phyloP scores from a whole-genome alignment of 2,888 invertebrate species.

The Cataglyphis livida region DNA sequence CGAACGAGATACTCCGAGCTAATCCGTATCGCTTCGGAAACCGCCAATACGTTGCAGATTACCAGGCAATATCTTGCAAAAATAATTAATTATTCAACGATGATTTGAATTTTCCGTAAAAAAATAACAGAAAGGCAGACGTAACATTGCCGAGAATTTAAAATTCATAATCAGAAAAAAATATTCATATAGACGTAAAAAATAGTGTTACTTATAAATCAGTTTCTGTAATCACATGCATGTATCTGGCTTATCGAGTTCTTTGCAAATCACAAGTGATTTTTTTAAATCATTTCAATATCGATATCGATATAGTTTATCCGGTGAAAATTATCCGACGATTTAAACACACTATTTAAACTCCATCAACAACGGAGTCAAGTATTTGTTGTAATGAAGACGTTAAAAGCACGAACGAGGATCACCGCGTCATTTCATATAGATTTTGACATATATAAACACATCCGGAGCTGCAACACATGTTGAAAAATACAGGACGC shows the following conservation, averaged over 20 bases:
- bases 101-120: neutral
- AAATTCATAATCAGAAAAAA: neutral
- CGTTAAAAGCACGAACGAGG: slow-evolving; percentile 58
- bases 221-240: neutral
- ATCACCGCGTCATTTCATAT: slow-evolving; percentile 44
- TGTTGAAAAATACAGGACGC: slow-evolving; percentile 55
- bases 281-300: slow-evolving; percentile 4
- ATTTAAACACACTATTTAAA: slow-evolving; percentile 42
- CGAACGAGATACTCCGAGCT: slow-evolving; percentile 46
- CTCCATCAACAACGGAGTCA: slow-evolving; percentile 18
- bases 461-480: slow-evolving; percentile 41
- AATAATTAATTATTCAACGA: slow-evolving; percentile 26
- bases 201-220: slow-evolving; percentile 30
- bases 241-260: slow-evolving; percentile 33
- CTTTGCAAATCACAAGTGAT: neutral
- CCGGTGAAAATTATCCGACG: slow-evolving; percentile 29
- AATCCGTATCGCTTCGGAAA: slow-evolving; percentile 46
- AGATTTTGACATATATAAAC: slow-evolving; percentile 51
- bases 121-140: neutral
- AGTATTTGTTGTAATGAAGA: slow-evolving; percentile 34
- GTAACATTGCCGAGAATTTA: neutral
- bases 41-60: slow-evolving; percentile 41
- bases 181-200: neutral
- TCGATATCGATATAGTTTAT: slow-evolving; percentile 12
- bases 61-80: neutral